Percentiles rank a stretch among this genome's conserved stretches.
These are phyloP conservation scores for Oreochromis spilurus DNA, from an alignment of 2,113 vertebrate species.

Conservation along the genomic window DNA sequence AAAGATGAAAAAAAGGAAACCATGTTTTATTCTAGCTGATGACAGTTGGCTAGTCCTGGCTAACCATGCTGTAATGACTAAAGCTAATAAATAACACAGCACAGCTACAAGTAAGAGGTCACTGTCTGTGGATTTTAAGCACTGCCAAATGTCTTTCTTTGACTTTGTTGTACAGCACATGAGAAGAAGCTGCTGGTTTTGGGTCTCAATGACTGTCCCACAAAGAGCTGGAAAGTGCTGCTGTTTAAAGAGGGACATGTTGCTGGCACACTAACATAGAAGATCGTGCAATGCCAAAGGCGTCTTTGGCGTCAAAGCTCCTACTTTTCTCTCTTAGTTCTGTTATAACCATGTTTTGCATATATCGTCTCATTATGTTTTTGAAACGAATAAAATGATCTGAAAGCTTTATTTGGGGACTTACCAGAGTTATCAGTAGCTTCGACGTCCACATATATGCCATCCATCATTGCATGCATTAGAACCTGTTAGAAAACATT, in stretches of 20 bases:
- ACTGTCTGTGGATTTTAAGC: neutral
- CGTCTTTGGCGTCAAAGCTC: neutral
- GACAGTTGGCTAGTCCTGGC: neutral
- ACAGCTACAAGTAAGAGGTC: too few species aligned
- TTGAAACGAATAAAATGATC: neutral
- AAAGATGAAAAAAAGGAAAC: neutral
- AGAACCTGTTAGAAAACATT: conserved; percentile 69
- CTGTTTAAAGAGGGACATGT: neutral
- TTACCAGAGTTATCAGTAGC: conserved; percentile 73
- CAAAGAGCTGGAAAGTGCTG: neutral
- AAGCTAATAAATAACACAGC: neutral
- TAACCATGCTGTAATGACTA: neutral
- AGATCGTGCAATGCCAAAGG: rapidly evolving
- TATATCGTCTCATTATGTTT: neutral
- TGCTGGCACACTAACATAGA: neutral
- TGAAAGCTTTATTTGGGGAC: neutral
- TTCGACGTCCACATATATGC: conserved; percentile 72
- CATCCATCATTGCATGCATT: conserved; percentile 58
- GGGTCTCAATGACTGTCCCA: neutral
- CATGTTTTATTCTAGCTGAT: neutral
- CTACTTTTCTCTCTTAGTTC: neutral
- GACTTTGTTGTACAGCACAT: neutral
- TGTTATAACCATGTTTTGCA: neutral
- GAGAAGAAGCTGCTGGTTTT: neutral
- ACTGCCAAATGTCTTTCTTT: neutral